Base-by-base conservation (phyloP, 2,888 invertebrate species). In the Heliconius ismenius region DNA sequence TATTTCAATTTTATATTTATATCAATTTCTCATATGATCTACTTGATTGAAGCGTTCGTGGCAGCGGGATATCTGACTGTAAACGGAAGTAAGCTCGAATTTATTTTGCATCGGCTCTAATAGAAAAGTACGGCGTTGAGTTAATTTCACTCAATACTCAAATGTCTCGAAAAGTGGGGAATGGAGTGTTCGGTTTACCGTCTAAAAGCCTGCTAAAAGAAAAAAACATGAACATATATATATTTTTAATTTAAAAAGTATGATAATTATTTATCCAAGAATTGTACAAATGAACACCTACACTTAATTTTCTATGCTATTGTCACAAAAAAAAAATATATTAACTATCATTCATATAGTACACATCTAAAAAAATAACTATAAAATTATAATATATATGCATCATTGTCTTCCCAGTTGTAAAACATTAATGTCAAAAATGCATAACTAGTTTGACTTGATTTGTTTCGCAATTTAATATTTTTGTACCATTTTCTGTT, bases 341-440 rank as follows among this genome's bases (percentile, higher is more conserved):
- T 64, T 65, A 2, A 49, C 6, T 18, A 36, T 32, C n/a, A 21
- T 39, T 39, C 39, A 36, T 4, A 36, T 11, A 32, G 28, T 28
- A 28, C 28, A 28, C 2, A 1, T 32, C 11, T 36, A 65, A n/a
- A n/a, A n/a, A 65, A 9, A 36, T 10, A 4, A 13, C 36, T n/a
- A 39, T n/a, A 36, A n/a, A 39, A 36, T 65, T 65, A 28, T 28
- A 28, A 28, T 28, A 28, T n/a, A n/a, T n/a, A n/a, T n/a, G n/a
- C n/a, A n/a, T 39, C n/a, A 24, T n/a, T 39, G 67, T 67, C 67
- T 67, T 67, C 67, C 67, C 39, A 39, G 24, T 39, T 43, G 24
- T 67, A 67, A 15, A n/a, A 67, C 43, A 39, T 67, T 39, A 67
- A 15, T 65, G n/a, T 43, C 39, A 39, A 24, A 67, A 67, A 18